Conservation (phyloP, 2,797 vertebrate species). For the Etheostoma nigrum region DNA sequence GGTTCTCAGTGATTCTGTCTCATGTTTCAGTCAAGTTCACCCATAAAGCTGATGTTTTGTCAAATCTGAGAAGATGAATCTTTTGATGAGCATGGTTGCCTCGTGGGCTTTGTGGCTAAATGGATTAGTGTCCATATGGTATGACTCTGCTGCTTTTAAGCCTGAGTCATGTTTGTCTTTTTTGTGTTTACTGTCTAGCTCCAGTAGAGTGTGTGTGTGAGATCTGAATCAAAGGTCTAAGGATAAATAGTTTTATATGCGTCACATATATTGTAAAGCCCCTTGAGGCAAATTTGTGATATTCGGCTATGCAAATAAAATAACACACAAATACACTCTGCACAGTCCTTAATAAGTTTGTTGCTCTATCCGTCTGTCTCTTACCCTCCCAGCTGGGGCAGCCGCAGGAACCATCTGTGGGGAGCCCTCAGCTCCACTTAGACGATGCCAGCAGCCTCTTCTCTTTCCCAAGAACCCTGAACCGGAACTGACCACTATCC, state of each 20-base stretch:
- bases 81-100: slow-evolving; percentile 13
- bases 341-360: neutral
- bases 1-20: slow-evolving; percentile 51
- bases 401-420: slow-evolving; percentile 86
- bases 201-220: neutral
- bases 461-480: slow-evolving; percentile 82
- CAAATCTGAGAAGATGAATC: slow-evolving; percentile 55
- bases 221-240: too few relatives aligned
- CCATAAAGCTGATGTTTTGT: slow-evolving; percentile 43
- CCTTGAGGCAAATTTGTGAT: neutral
- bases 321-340: neutral
- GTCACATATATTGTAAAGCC: neutral
- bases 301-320: neutral
- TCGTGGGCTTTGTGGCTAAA: slow-evolving; percentile 50
- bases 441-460: slow-evolving; percentile 84
- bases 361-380: slow-evolving; percentile 24
- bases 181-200: slow-evolving; percentile 45
- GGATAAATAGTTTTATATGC: too few relatives aligned
- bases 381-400: slow-evolving; percentile 68
- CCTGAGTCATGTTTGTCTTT: slow-evolving; percentile 60
- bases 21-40: slow-evolving; percentile 36
- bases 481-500: slow-evolving; percentile 81
- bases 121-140: slow-evolving; percentile 69
- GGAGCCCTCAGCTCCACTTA: slow-evolving; percentile 85
- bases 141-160: slow-evolving; percentile 60